These are phyloP conservation scores for Porites australiensis DNA, from an alignment of 64 coral and sea anemone species.

Conservation along the genomic window DNA sequence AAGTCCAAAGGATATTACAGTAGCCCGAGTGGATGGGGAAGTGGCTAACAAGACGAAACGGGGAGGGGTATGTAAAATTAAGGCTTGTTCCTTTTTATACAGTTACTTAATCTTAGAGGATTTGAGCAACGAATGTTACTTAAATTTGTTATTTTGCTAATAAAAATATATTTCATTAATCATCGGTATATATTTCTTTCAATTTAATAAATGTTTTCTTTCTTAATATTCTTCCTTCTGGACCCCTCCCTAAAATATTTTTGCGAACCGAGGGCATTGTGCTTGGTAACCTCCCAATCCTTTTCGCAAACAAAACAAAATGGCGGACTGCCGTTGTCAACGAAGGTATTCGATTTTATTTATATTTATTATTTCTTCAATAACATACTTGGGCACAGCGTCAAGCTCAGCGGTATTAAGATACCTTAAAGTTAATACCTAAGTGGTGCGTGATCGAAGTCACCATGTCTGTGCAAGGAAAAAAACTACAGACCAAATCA, in stretches of 20 bases:
- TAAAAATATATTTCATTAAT: not conserved
- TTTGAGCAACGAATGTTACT: too few species aligned
- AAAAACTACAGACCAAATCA: conserved; percentile 59
- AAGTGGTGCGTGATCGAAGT: not conserved
- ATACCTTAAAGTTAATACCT: not conserved
- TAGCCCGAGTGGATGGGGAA: not conserved
- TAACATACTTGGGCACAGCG: not conserved
- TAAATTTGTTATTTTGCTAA: not conserved
- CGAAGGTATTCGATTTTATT: too few species aligned
- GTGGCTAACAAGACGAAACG: not conserved
- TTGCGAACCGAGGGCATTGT: not conserved
- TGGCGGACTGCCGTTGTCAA: conserved; percentile 40
- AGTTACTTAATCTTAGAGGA: too few species aligned
- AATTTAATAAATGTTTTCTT: not conserved
- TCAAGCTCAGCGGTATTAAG: not conserved
- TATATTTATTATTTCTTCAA: too few species aligned
- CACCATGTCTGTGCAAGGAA: conserved; percentile 78
- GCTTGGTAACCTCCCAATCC: conserved; percentile 43
- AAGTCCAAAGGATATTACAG: not conserved
- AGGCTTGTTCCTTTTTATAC: not conserved
- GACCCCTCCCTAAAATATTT: not conserved
- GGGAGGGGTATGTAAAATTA: not conserved
- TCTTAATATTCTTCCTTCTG: not conserved
- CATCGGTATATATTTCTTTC: not conserved
- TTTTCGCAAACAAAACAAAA: conserved; percentile 51